phyloP scores from a whole-genome alignment of 2,797 vertebrate species.

The Poeciliopsis paucimaculata region DNA sequence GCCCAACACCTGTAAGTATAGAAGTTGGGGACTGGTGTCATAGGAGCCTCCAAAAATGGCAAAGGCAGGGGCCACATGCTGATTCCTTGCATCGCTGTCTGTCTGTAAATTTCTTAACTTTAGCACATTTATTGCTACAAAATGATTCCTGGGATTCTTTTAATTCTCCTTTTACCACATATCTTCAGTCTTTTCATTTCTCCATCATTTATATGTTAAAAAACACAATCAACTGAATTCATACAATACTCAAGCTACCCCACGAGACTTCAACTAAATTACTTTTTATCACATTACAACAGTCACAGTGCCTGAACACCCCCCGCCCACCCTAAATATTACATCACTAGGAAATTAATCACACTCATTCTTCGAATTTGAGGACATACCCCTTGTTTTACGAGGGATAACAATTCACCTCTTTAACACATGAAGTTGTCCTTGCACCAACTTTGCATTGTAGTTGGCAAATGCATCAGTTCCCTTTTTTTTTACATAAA shows the following conservation, averaged over 20 bases:
- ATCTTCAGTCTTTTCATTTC: constrained; percentile 14
- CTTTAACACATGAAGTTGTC: constrained; percentile 40
- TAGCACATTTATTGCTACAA: background rate
- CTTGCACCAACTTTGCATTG: constrained; percentile 39
- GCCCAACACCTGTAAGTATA: background rate
- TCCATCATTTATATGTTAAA: constrained; percentile 36
- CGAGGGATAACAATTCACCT: constrained; percentile 54
- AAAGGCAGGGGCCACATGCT: background rate
- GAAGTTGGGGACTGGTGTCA: background rate
- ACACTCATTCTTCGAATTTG: constrained; percentile 49
- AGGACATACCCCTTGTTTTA: constrained; percentile 40
- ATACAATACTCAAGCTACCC: constrained; percentile 54
- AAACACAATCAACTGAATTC: constrained; percentile 34
- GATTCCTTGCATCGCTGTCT: background rate
- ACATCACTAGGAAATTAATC: constrained; percentile 58
- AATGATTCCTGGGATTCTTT: background rate
- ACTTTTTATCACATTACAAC: constrained; percentile 58
- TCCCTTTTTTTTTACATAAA: constrained; percentile 26
- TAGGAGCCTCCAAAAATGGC: background rate
- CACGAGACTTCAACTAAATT: constrained; percentile 61
- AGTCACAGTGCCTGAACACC: constrained; percentile 48
- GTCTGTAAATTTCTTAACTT: background rate
- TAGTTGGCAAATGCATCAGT: constrained; percentile 48
- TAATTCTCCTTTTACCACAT: background rate
- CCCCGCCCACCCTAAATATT: constrained; percentile 45